Conservation (phyloP, 2,888 invertebrate species). For the Scaptomyza reducta region DNA sequence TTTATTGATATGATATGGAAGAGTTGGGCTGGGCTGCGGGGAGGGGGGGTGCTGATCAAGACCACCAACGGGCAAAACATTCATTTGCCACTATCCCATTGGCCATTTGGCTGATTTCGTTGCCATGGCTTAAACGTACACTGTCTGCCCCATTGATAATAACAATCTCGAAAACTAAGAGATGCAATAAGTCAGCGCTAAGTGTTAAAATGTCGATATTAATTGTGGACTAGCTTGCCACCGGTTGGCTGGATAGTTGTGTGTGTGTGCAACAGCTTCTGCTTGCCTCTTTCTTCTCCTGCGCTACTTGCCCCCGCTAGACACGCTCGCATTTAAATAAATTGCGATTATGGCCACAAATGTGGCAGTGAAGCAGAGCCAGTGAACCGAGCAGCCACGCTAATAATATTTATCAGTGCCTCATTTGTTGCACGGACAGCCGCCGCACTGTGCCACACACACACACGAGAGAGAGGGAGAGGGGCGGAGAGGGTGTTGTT, state of each 20-base stretch:
- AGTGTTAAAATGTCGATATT: conserved; percentile 83
- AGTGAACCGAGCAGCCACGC: conserved; percentile 60
- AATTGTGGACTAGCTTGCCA: conserved; percentile 73
- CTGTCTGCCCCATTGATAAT: conserved; percentile 68
- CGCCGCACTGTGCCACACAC: background rate
- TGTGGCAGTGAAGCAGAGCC: conserved; percentile 59
- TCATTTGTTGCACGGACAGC: conserved; percentile 73
- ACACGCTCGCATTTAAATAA: conserved; percentile 70
- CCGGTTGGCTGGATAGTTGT: conserved; percentile 13
- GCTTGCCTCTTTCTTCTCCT: conserved; percentile 4
- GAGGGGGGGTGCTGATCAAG: background rate
- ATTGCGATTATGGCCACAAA: conserved; percentile 76
- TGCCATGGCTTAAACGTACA: conserved; percentile 53
- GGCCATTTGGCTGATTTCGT: conserved; percentile 27
- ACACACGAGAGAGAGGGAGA: background rate
- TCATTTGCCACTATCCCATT: conserved; percentile 19
- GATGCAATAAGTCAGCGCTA: conserved; percentile 79
- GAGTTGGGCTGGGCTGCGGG: background rate
- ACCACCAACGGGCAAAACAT: conserved; percentile 32
- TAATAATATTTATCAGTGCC: conserved; percentile 78
- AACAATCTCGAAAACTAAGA: conserved; percentile 75
- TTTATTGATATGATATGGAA: conserved; percentile 32
- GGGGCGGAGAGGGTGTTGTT: background rate
- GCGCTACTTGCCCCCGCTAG: conserved; percentile 4
- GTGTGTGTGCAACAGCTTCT: conserved; percentile 12